Evolutionary conservation across 2,113 vertebrate genomes (phyloP), one percentile per base, ranked within the genome.

Genomic region (Lontra canadensis): DNA sequence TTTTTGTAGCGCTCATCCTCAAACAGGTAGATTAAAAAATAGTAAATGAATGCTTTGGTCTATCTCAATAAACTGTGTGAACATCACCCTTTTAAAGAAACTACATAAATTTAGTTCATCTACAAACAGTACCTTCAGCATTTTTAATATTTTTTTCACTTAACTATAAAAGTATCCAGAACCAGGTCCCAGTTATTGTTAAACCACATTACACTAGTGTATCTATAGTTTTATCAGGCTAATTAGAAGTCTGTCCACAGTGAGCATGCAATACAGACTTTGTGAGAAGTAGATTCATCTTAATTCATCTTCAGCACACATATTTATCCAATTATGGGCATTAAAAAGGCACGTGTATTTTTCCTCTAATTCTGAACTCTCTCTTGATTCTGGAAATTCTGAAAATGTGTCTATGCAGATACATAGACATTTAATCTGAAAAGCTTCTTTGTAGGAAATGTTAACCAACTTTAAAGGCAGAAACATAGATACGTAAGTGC

Each of bases 111-210:
- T 79, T 84, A 76, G 39, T 20, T 80, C 26, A 89, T 39, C 36
- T 39, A 74, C 65, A 91, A 74, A 59, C 0, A 76, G 23, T 79
- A 39, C 2, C 39, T 87, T 80, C 89, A 57, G 10, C 10, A 61
- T 91, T 97, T 79, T 67, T 90, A 88, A 80, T 94, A 80, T 49
- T 92, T 95, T 97, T 97, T 73, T 39, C 6, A 31, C 36, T 96
- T 52, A 91, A 92, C 23, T 83, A 34, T 82, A 31, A 73, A 94
- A 88, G 55, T 74, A 63, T 55, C 25, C 42, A 55, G 47, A 97
- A 18, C n/a, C 78, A 71, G 39, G 7, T 92, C 31, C 23, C 23
- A 69, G 9, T 36, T n/a, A n/a, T n/a, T 90, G 29, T 65, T 31
- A 65, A 49, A 44, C 9, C 2, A 73, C 8, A 42, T 29, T 90